phyloP scores from a whole-genome alignment of 2,113 vertebrate species.

The Pithys albifrons region DNA sequence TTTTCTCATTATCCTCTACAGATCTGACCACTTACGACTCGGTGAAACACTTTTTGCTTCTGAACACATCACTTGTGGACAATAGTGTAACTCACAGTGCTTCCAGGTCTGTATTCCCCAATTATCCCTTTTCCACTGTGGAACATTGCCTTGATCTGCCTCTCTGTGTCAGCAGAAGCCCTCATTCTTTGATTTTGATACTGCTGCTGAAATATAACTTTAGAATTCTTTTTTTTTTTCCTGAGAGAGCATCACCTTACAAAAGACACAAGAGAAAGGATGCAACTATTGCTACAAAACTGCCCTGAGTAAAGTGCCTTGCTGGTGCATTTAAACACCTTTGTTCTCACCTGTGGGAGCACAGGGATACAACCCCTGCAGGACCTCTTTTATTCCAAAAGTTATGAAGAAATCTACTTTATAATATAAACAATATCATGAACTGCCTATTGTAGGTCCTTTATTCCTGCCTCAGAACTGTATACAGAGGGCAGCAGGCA shows the following conservation, averaged over 20 bases:
- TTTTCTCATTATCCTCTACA: constrained; percentile 36
- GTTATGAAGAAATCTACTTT: neutral
- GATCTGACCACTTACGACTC: constrained; percentile 87
- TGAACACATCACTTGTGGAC: constrained; percentile 79
- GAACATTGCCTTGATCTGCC: neutral
- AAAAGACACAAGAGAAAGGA: neutral
- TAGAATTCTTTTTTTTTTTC: neutral
- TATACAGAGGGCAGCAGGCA: neutral
- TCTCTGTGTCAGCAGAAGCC: neutral
- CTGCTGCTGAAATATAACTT: neutral
- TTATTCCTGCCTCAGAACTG: neutral
- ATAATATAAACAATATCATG: neutral
- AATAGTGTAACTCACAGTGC: constrained; percentile 81
- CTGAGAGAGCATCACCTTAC: neutral
- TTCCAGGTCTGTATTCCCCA: constrained; percentile 64
- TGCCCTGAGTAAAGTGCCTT: neutral
- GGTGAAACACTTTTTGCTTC: constrained; percentile 84
- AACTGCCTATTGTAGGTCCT: neutral
- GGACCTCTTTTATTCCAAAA: neutral
- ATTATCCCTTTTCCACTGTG: neutral
- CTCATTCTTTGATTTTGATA: neutral
- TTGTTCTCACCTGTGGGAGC: neutral
- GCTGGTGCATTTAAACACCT: neutral
- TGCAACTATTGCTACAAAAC: neutral
- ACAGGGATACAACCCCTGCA: neutral